phyloP scores from a whole-genome alignment of 2,113 vertebrate species.

The Butastur rufipennis region DNA sequence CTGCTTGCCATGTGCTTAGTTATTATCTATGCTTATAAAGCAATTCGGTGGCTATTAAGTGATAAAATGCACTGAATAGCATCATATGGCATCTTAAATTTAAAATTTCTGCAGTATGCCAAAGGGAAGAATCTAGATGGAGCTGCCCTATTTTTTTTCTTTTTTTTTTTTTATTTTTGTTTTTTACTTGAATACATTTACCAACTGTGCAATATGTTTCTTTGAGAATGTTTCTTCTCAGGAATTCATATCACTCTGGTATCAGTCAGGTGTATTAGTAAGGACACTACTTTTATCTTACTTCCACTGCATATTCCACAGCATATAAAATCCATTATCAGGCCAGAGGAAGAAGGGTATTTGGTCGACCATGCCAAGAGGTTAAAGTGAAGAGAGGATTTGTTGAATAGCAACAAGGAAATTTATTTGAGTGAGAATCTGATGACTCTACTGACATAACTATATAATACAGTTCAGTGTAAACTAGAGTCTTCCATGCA shows the following conservation, averaged over 20 bases:
- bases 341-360: neutral
- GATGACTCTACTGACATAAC: neutral
- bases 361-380: neutral
- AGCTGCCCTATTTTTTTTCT: neutral
- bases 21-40: conserved; percentile 40
- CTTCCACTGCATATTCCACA: neutral
- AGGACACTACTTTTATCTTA: neutral
- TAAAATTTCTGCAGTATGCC: neutral
- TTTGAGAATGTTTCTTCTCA: neutral
- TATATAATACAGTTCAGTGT: neutral
- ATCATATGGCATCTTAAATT: neutral
- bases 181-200: neutral
- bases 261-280: neutral
- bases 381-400: neutral
- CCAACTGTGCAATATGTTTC: neutral
- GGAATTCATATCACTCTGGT: neutral
- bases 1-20: neutral
- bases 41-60: neutral
- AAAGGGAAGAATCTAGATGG: neutral
- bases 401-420: neutral
- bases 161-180: neutral
- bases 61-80: conserved; percentile 5
- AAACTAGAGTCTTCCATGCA: neutral
- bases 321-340: neutral
- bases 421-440: neutral